phyloP scores from a whole-genome alignment of 2,888 invertebrate species.

The Drosophila birchii region DNA sequence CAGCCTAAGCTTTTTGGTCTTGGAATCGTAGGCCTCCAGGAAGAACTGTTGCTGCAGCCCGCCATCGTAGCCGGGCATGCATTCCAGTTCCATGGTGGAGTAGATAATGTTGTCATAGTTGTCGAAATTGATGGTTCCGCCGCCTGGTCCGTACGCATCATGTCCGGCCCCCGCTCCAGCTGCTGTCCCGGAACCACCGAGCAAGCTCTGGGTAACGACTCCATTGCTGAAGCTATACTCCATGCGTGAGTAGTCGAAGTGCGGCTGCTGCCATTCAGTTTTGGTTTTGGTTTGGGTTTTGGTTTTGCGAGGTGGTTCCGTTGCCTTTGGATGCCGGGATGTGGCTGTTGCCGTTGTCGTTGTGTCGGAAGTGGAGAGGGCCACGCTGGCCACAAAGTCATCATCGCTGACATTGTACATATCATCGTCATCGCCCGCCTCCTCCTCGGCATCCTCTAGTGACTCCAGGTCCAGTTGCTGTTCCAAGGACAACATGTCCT shows the following conservation, averaged over 20 bases:
- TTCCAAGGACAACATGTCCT: slow-evolving; percentile 68
- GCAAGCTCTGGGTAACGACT: slow-evolving; percentile 79
- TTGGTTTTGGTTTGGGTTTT: slow-evolving; percentile 4
- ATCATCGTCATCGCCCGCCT: slow-evolving; percentile 58
- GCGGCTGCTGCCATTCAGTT: slow-evolving; percentile 77
- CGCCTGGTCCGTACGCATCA: slow-evolving; percentile 48
- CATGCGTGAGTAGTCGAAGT: slow-evolving; percentile 84
- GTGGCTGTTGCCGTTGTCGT: slow-evolving; percentile 26
- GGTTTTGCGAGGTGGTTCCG: slow-evolving; percentile 8
- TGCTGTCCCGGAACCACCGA: slow-evolving; percentile 63
- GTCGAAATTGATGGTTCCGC: slow-evolving; percentile 83
- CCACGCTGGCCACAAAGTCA: slow-evolving; percentile 74
- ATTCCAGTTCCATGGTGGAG: slow-evolving; percentile 90
- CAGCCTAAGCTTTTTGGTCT: slow-evolving; percentile 89
- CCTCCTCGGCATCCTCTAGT: slow-evolving; percentile 56
- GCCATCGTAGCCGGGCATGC: slow-evolving; percentile 94
- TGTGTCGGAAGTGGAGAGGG: slow-evolving; percentile 60
- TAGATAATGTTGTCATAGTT: slow-evolving; percentile 84
- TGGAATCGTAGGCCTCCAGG: slow-evolving; percentile 92
- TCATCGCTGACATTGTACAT: slow-evolving; percentile 75
- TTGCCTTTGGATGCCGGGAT: slow-evolving; percentile 4
- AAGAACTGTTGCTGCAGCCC: slow-evolving; percentile 94
- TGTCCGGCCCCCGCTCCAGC: slow-evolving; percentile 45
- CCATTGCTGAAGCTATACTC: slow-evolving; percentile 83
- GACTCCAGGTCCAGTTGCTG: slow-evolving; percentile 72